phyloP scores from a whole-genome alignment of 2,888 invertebrate genomes.

The Cephonodes hylas region DNA sequence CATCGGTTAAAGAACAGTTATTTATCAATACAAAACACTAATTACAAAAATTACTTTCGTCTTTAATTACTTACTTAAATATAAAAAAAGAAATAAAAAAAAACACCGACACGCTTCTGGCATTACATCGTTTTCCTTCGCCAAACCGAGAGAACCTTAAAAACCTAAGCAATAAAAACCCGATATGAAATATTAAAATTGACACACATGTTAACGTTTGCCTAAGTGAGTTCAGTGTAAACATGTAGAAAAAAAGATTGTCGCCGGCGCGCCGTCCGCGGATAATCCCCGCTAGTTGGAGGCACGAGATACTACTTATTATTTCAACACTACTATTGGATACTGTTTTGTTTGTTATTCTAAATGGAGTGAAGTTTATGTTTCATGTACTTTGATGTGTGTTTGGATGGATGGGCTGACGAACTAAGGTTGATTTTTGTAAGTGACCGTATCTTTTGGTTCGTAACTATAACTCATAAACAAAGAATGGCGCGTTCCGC shows the following conservation, averaged over 20 bases:
- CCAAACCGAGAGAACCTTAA: not conserved
- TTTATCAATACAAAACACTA: too few species aligned
- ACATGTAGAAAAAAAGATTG: not conserved
- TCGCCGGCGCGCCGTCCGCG: not conserved
- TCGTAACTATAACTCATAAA: too few species aligned
- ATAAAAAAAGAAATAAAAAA: too few species aligned
- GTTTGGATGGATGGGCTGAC: too few species aligned
- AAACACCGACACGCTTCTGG: too few species aligned
- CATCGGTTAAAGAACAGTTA: too few species aligned
- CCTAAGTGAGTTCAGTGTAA: not conserved
- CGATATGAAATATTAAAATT: not conserved
- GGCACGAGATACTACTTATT: not conserved
- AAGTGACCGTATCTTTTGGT: too few species aligned
- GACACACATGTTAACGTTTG: constrained; percentile 1
- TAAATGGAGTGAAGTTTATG: not conserved
- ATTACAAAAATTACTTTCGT: too few species aligned
- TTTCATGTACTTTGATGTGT: not conserved
- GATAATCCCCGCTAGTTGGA: not conserved
- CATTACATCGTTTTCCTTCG: not conserved
- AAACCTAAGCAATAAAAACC: not conserved
- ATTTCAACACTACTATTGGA: not conserved
- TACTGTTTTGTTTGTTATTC: not conserved
- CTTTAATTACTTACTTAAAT: too few species aligned
- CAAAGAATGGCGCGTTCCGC: too few species aligned
- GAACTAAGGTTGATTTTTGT: not conserved